These are phyloP conservation scores for Leucozona laternaria DNA, from an alignment of 2,888 invertebrate species.

Conservation along the genomic window DNA sequence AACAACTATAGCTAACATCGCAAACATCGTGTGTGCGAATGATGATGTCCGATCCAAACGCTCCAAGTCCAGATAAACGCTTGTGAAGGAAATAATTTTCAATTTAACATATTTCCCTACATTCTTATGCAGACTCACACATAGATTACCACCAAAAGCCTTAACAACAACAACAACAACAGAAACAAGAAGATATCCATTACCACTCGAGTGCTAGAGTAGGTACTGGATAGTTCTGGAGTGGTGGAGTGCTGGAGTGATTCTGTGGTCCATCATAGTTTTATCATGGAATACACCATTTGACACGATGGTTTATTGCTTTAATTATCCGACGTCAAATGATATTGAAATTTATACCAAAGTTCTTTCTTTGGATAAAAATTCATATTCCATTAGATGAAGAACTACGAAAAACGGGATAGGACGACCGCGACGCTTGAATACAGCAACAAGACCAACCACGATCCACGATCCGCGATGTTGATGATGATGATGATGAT, in stretches of 20 bases:
- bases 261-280: conserved; percentile 69
- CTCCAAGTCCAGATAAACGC: conserved; percentile 54
- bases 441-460: conserved; percentile 4
- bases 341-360: conserved; percentile 73
- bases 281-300: conserved; percentile 69
- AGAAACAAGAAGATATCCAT: conserved; percentile 44
- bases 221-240: too few relatives aligned
- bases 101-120: conserved; percentile 72
- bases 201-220: too few relatives aligned
- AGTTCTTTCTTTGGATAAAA: conserved; percentile 40
- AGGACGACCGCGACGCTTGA: too few relatives aligned
- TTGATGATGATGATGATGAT: conserved; percentile 33
- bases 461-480: conserved; percentile 40
- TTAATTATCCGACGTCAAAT: conserved; percentile 73
- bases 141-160: conserved; percentile 27
- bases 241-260: background rate
- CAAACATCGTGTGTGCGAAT: conserved; percentile 65
- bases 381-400: conserved; percentile 46
- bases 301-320: conserved; percentile 75
- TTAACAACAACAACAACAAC: conserved; percentile 1
- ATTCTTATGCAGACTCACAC: conserved; percentile 41
- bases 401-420: conserved; percentile 4
- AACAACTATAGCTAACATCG: background rate
- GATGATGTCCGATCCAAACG: conserved; percentile 69
- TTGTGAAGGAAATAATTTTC: conserved; percentile 68